Percentiles rank a stretch among this genome's conserved stretches.
phyloP scores from a whole-genome alignment of 2,888 invertebrate genomes.

The Microplitis deprimator region DNA sequence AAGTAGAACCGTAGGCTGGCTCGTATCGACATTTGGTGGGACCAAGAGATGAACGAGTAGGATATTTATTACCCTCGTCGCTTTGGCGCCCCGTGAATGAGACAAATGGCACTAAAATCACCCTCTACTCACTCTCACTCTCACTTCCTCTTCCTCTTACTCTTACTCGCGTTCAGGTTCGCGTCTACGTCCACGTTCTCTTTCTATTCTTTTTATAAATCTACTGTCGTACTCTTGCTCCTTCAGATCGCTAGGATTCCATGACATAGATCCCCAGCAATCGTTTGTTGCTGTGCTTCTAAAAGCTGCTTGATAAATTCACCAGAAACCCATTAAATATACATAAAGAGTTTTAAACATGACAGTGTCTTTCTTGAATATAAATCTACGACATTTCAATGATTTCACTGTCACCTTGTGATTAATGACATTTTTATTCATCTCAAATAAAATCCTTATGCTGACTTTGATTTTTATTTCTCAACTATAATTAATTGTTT shows the following conservation, averaged over 20 bases:
- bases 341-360: slow-evolving; percentile 17
- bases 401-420: neutral
- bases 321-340: slow-evolving; percentile 6
- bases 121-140: slow-evolving; percentile 8
- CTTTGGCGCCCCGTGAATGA: slow-evolving; percentile 29
- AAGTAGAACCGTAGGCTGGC: slow-evolving; percentile 17
- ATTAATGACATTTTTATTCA: neutral
- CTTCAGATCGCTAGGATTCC: neutral
- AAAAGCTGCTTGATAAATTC: slow-evolving; percentile 6
- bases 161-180: neutral
- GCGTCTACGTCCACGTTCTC: neutral
- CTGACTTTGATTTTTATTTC: neutral
- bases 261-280: neutral
- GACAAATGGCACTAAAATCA: slow-evolving; percentile 40
- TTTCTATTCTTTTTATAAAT: neutral
- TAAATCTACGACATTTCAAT: slow-evolving; percentile 4
- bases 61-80: slow-evolving; percentile 46
- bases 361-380: slow-evolving; percentile 7
- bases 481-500: neutral
- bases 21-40: slow-evolving; percentile 47
- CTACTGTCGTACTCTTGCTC: neutral
- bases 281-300: slow-evolving; percentile 7
- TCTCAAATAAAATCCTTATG: neutral
- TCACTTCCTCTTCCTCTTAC: neutral
- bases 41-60: slow-evolving; percentile 39